phyloP scores from a whole-genome alignment of 2,113 vertebrate species.

The Chaetura pelagica region DNA sequence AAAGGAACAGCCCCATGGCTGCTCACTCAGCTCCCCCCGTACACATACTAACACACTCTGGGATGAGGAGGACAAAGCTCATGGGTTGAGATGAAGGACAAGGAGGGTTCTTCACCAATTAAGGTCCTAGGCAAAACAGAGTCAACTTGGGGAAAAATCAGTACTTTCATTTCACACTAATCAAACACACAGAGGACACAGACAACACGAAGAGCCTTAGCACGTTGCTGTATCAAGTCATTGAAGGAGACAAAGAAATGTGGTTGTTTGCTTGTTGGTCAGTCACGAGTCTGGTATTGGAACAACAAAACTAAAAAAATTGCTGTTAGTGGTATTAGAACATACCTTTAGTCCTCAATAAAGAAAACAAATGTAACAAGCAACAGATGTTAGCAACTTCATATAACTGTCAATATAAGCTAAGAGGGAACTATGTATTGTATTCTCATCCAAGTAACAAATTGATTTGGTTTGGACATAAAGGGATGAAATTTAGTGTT shows the following conservation, averaged over 20 bases:
- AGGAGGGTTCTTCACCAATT: too few species aligned
- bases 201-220: neutral
- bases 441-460: neutral
- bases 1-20: too few species aligned
- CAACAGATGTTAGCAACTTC: neutral
- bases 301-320: neutral
- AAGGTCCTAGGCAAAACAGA: too few species aligned
- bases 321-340: neutral
- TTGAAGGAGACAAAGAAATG: neutral
- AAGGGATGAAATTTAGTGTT: neutral
- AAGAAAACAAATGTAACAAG: neutral
- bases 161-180: too few species aligned
- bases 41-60: too few species aligned
- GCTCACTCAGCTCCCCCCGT: too few species aligned
- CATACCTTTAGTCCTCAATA: neutral
- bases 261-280: neutral
- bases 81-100: too few species aligned
- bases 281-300: neutral
- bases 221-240: neutral
- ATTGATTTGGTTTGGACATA: neutral
- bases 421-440: neutral
- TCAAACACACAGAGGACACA: too few species aligned
- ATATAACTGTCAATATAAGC: neutral
- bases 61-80: too few species aligned
- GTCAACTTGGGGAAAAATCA: too few species aligned